These are phyloP conservation scores for Nemotelus pantherinus DNA, from an alignment of 2,888 invertebrate genomes.

Conservation along the genomic window DNA sequence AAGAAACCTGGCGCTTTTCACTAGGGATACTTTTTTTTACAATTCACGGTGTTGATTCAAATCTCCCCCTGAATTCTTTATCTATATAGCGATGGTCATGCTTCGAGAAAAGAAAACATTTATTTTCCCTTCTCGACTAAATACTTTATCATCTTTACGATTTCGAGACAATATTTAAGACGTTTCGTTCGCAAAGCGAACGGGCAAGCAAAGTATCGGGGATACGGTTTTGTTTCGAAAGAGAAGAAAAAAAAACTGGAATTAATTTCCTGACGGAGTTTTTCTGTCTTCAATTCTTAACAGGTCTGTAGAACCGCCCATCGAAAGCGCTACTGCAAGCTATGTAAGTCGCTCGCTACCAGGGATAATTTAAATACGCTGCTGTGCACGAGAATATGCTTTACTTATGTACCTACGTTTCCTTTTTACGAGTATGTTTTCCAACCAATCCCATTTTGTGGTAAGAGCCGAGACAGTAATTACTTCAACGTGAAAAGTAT, in stretches of 20 bases:
- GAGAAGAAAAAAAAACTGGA: slow-evolving; percentile 18
- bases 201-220: neutral
- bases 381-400: too few relatives aligned
- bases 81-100: neutral
- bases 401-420: neutral
- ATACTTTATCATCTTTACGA: slow-evolving; percentile 34
- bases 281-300: slow-evolving; percentile 16
- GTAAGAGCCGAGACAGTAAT: slow-evolving; percentile 15
- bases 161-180: slow-evolving; percentile 23
- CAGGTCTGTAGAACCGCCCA: slow-evolving; percentile 17
- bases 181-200: slow-evolving; percentile 1
- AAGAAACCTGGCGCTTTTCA: slow-evolving; percentile 24
- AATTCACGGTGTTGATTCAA: slow-evolving; percentile 16
- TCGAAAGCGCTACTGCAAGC: slow-evolving; percentile 15
- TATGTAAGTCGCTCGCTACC: neutral
- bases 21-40: slow-evolving; percentile 12
- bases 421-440: neutral
- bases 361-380: neutral
- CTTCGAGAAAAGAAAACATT: slow-evolving; percentile 3
- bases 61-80: slow-evolving; percentile 5
- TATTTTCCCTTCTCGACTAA: slow-evolving; percentile 26
- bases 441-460: neutral
- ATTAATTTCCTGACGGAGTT: slow-evolving; percentile 41
- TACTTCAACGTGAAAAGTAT: slow-evolving; percentile 4
- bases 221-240: neutral